Conservation (phyloP, 1,140 invertebrate genomes). For the Sycophila sp. region DNA sequence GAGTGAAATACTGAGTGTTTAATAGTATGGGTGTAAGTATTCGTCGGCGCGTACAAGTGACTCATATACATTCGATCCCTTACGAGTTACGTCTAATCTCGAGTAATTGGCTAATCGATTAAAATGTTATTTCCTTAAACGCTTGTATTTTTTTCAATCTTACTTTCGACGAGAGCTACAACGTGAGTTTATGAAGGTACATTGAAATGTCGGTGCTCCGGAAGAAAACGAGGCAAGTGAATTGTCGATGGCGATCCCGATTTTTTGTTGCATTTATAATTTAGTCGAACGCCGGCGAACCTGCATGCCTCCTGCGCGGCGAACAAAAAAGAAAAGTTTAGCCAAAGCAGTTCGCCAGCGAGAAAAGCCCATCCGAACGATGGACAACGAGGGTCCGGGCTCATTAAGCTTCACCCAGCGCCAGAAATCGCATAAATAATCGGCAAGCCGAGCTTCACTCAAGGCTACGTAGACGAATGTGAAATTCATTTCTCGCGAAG, state of each 20-base stretch:
- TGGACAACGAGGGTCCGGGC: no score
- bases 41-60: background rate
- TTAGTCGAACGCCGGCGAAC: no score
- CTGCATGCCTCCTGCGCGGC: background rate
- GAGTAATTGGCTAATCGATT: constrained; percentile 28
- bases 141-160: background rate
- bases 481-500: no score
- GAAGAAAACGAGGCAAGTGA: no score
- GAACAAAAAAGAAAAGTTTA: background rate
- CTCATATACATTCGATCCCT: background rate
- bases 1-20: background rate
- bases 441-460: no score
- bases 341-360: background rate
- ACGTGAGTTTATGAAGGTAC: background rate
- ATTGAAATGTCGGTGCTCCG: background rate
- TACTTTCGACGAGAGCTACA: constrained; percentile 10
- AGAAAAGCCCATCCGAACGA: constrained; percentile 3
- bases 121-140: no score
- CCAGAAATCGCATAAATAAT: no score
- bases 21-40: background rate
- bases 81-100: background rate
- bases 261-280: no score
- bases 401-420: background rate
- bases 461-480: no score
- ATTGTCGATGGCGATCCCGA: no score